Base-by-base conservation (phyloP, 2,888 invertebrate species). In the Cyaniris semiargus region DNA sequence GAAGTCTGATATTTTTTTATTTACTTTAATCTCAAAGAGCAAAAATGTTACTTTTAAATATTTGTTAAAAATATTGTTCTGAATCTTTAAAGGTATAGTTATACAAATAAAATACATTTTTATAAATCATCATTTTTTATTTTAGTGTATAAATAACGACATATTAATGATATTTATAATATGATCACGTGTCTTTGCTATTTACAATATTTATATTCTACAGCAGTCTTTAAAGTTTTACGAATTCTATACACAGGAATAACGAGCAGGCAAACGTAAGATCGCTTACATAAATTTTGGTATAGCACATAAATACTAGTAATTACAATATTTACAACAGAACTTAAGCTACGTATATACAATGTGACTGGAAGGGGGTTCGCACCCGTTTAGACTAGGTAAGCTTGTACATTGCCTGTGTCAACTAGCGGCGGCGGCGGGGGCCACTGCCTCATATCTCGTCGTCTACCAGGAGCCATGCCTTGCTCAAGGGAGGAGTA, bases 401-500 rank as follows among this genome's bases (percentile, higher is more conserved):
- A 96, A 88, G 96, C 96, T 94, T 96, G 96, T 83, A 95, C 95
- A 80, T 88, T 92, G 83, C 92, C 88, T 79, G 93, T 92, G 84
- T 93, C 92, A n/a, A 93, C 92, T 1, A 93, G 86, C 10, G 93
- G 91, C 7, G 93, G 94, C 60, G 94, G 94, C 8, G 93, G 92
- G 1, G 94, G 93, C 94, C 94, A 93, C 70, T 93, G 93, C 6
- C 93, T 87, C 83, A 90, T 87, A 77, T 92, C 93, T 78, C 92
- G 88, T 83, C 91, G 90, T 82, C 89, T 88, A 78, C 90, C 94
- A 81, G 89, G 95, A 85, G 91, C 91, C 94, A 93, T 92, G 78
- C 96, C 96, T 82, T 97, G 95, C 90, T 97, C 97, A 84, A 97
- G 94, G 78, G 97, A 97, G 84, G 97, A 97, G 87, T 97, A 97